These are phyloP conservation scores for Carollia perspicillata DNA, from an alignment of 2,113 vertebrate genomes.

Conservation along the genomic window DNA sequence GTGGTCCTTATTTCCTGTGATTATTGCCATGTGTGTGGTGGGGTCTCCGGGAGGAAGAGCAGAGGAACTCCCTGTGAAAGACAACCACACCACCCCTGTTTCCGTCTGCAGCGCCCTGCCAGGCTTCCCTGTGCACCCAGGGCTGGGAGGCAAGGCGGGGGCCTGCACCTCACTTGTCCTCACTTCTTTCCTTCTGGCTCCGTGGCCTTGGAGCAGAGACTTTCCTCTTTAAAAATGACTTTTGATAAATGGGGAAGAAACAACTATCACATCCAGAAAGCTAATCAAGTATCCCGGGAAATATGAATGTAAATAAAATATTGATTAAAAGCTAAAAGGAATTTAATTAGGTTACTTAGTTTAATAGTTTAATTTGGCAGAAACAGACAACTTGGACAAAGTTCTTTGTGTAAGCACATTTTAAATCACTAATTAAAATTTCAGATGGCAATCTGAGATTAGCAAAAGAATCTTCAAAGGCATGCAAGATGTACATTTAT, in stretches of 20 bases:
- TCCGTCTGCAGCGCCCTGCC: accelerated
- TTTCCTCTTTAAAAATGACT: slow-evolving; percentile 16
- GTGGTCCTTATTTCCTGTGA: not conserved
- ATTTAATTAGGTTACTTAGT: slow-evolving; percentile 84
- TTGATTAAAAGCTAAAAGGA: slow-evolving; percentile 84
- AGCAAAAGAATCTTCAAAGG: slow-evolving; percentile 76
- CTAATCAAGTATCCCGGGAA: slow-evolving; percentile 71
- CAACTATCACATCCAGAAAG: slow-evolving; percentile 67
- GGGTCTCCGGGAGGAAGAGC: not conserved
- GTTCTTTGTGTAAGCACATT: slow-evolving; percentile 78
- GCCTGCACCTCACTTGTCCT: not conserved
- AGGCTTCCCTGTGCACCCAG: not conserved
- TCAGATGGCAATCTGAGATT: slow-evolving; percentile 78
- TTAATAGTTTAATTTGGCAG: slow-evolving; percentile 84
- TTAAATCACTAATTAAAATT: slow-evolving; percentile 81
- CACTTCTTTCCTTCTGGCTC: not conserved
- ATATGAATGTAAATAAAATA: slow-evolving; percentile 84
- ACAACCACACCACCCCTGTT: not conserved
- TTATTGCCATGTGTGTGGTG: accelerated
- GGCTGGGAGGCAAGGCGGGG: not conserved
- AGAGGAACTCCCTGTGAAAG: not conserved
- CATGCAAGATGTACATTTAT: slow-evolving; percentile 68
- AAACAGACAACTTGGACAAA: slow-evolving; percentile 78
- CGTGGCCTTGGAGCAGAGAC: not conserved
- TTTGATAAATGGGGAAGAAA: slow-evolving; percentile 67